Conservation (phyloP, 2,797 vertebrate species). For the Neosalanx taihuensis region DNA sequence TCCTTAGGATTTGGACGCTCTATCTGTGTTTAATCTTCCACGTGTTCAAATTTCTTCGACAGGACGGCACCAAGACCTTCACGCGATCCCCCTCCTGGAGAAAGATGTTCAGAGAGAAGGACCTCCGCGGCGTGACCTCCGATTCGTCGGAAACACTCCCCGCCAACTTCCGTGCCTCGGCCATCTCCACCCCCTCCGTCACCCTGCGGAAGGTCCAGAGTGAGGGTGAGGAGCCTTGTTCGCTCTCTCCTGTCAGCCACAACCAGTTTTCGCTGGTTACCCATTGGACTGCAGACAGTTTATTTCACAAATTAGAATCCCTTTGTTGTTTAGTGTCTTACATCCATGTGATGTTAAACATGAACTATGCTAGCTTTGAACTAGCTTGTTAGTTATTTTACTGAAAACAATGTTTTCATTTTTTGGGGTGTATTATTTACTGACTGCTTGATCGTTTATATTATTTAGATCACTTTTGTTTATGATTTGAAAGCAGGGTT, state of each 20-base stretch:
- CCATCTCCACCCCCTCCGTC: constrained; percentile 85
- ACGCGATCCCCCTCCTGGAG: constrained; percentile 91
- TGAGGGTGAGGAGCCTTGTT: constrained; percentile 72
- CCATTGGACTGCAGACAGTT: no score
- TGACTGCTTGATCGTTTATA: no score
- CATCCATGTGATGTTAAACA: no score
- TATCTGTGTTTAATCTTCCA: constrained; percentile 16
- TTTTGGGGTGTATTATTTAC: no score
- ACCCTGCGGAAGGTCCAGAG: constrained; percentile 90
- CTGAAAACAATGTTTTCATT: no score
- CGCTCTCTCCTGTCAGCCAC: background rate
- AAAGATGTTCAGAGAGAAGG: constrained; percentile 94
- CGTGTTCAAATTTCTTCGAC: constrained; percentile 17
- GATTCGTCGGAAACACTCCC: constrained; percentile 91
- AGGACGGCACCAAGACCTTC: constrained; percentile 89
- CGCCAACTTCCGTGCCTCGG: constrained; percentile 89
- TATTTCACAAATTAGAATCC: no score
- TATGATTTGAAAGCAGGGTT: no score
- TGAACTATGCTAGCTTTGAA: no score
- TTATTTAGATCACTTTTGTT: no score
- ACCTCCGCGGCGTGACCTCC: constrained; percentile 87
- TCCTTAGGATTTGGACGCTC: background rate
- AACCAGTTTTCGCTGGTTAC: background rate
- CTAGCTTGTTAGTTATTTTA: no score
- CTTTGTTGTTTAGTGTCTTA: no score